phyloP scores from a whole-genome alignment of 1,140 invertebrate genomes.

The Atta cephalotes region DNA sequence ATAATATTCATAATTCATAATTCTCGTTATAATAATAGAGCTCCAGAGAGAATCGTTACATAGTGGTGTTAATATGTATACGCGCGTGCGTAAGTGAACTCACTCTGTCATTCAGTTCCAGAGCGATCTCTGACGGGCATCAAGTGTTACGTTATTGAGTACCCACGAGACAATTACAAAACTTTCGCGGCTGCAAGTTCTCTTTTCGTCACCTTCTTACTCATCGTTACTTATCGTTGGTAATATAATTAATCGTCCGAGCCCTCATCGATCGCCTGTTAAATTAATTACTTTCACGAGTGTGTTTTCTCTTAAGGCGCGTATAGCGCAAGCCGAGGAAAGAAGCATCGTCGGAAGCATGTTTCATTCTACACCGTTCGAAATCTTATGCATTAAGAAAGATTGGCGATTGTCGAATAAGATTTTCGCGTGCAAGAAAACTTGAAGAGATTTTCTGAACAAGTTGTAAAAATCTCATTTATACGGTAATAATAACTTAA shows the following conservation, averaged over 20 bases:
- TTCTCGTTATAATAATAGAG: constrained; percentile 84
- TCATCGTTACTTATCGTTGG: constrained; percentile 61
- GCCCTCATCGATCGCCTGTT: constrained; percentile 68
- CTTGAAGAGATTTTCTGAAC: constrained; percentile 71
- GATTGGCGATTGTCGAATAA: constrained; percentile 55
- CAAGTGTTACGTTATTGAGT: constrained; percentile 76
- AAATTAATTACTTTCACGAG: constrained; percentile 63
- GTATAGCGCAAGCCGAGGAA: constrained; percentile 63
- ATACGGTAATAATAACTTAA: constrained; percentile 31
- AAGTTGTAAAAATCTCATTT: constrained; percentile 51
- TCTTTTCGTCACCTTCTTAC: constrained; percentile 70
- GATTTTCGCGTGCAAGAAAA: constrained; percentile 70
- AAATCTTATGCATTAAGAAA: constrained; percentile 56
- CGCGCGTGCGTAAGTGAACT: constrained; percentile 76
- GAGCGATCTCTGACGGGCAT: constrained; percentile 79
- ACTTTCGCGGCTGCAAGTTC: constrained; percentile 79
- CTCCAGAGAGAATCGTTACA: constrained; percentile 82
- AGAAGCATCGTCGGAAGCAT: constrained; percentile 62
- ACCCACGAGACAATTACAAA: constrained; percentile 80
- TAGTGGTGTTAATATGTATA: constrained; percentile 77
- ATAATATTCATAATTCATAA: constrained; percentile 78
- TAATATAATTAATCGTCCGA: constrained; percentile 74
- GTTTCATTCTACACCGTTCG: constrained; percentile 55
- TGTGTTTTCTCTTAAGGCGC: constrained; percentile 61
- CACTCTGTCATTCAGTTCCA: constrained; percentile 75